Evolutionary conservation across 2,888 invertebrate genomes (phyloP), one percentile per base, ranked within the genome.

Genomic region (Allygus modestus): DNA sequence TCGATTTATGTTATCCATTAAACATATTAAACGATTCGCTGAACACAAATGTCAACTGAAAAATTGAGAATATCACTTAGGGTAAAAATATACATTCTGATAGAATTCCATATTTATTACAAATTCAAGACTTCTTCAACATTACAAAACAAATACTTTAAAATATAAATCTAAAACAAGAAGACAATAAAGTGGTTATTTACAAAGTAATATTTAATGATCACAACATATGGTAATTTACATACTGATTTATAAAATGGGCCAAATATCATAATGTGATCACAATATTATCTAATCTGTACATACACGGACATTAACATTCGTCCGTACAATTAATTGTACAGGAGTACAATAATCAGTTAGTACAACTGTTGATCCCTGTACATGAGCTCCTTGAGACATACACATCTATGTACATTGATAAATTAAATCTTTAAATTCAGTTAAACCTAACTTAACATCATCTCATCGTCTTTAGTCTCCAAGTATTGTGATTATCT

Each of bases 91-190:
- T 9, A 77, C 77, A 28, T 0, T 77, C 26, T 28, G 2, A 41
- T 46, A 46, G 12, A 9, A 43, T 77, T 77, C 51, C 46, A 28
- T 77, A 77, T 77, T 77, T 77, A 77, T 77, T 77, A 77, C 77
- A 77, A 77, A 77, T 77, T 51, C 77, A 77, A 77, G 77, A 77
- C 77, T 26, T 77, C 46, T 51, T 77, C 51, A 46, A 77, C 43
- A 26, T 43, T 77, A 46, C 23, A 77, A 77, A 77, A 77, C 43
- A 43, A 77, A 77, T 46, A 12, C 17, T 73, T 73, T 28, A 51
- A 77, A 77, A 77, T 77, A 77, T 51, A 77, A 77, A 77, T 77
- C 43, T 77, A 77, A 77, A 46, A 77, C 77, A 51, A 77, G 46
- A 43, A 77, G 77, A 43, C 41, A 77, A 46, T 77, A 15, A 77